These are phyloP conservation scores for Plectus sambesii DNA, from an alignment of 1,140 invertebrate genomes.

Conservation along the genomic window DNA sequence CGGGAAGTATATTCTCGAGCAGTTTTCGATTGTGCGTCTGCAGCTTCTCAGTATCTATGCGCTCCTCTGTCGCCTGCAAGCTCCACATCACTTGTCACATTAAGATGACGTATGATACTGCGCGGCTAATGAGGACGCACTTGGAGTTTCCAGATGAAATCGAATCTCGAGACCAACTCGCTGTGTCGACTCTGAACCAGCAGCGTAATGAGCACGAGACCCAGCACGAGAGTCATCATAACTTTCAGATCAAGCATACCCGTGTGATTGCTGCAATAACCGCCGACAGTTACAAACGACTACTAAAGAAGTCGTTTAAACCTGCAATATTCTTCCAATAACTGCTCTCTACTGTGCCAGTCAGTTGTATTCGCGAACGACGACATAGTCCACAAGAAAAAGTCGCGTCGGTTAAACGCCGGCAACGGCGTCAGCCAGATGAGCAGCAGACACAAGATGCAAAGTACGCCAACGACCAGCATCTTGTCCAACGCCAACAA, in stretches of 20 bases:
- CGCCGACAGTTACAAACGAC: no score
- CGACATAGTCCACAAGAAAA: constrained; percentile 38
- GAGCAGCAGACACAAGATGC: constrained; percentile 15
- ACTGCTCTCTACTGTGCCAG: no score
- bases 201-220: background rate
- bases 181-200: constrained; percentile 41
- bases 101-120: constrained; percentile 7
- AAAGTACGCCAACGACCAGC: constrained; percentile 31
- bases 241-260: no score
- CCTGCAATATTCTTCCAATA: no score
- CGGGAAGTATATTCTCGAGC: constrained; percentile 78
- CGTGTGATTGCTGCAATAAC: no score
- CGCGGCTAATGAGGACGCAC: constrained; percentile 12
- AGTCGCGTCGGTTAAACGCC: constrained; percentile 26
- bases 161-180: constrained; percentile 39
- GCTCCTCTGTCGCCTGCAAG: constrained; percentile 42
- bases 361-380: no score
- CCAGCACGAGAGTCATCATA: no score
- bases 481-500: constrained; percentile 39
- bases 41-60: constrained; percentile 40
- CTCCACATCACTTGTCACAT: constrained; percentile 1
- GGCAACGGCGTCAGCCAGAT: constrained; percentile 33
- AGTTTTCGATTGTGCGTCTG: constrained; percentile 52
- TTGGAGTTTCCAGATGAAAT: constrained; percentile 45
- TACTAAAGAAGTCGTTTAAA: no score